Conservation (phyloP, 2,888 invertebrate species). For the Cryptocephalus moraei region DNA sequence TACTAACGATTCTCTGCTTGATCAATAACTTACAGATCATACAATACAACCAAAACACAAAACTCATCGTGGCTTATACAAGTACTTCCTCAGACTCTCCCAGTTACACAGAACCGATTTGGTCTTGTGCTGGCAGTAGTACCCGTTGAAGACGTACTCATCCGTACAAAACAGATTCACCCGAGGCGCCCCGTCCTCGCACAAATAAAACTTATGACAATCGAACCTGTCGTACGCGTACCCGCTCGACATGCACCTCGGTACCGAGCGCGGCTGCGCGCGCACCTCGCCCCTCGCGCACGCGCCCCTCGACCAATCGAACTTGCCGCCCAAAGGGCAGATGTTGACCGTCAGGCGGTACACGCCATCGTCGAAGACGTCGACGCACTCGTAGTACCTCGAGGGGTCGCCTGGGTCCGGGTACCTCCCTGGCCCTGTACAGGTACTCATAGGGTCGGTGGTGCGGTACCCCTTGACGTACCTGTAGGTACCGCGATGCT, state of each 20-base stretch:
- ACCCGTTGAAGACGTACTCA: conserved; percentile 13
- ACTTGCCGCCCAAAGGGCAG: conserved; percentile 9
- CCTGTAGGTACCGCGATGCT: neutral
- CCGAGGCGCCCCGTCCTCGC: neutral
- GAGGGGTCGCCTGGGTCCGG: conserved; percentile 15
- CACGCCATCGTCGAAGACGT: conserved; percentile 1
- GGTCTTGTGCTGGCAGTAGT: conserved; percentile 5
- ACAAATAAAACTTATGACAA: conserved; percentile 17
- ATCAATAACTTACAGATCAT: too few relatives aligned
- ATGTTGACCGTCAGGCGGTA: conserved; percentile 9
- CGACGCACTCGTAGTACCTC: conserved; percentile 20
- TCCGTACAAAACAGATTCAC: conserved; percentile 11
- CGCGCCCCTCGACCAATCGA: neutral
- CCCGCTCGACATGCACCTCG: neutral
- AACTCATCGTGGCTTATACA: conserved; percentile 1
- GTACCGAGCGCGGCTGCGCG: neutral
- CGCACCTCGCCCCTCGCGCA: conserved; percentile 3
- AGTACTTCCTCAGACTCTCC: conserved; percentile 3
- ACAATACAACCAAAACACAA: too few relatives aligned
- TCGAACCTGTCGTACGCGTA: conserved; percentile 12
- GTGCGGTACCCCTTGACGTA: neutral
- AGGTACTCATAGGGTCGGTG: conserved; percentile 4
- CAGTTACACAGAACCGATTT: conserved; percentile 5
- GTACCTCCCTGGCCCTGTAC: conserved; percentile 21
- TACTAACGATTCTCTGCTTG: too few relatives aligned